Conservation (phyloP, 2,888 invertebrate genomes). For the Pachymerium ferrugineum region DNA sequence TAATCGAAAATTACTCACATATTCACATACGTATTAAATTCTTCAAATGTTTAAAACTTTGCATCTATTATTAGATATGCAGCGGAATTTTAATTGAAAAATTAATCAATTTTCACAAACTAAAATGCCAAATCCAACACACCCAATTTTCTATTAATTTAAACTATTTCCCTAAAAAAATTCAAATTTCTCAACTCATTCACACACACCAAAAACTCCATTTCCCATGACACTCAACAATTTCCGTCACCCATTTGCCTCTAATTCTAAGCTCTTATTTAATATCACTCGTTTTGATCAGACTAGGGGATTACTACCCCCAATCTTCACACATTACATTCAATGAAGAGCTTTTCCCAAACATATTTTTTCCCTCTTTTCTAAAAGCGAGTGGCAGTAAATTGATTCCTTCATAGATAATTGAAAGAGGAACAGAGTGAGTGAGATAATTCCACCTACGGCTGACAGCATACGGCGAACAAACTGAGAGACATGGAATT, state of each 20-base stretch:
- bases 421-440: not conserved
- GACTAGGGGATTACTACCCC: not conserved
- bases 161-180: not conserved
- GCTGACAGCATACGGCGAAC: not conserved
- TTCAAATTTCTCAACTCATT: not conserved
- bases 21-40: not conserved
- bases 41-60: not conserved
- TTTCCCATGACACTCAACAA: not conserved
- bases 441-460: not conserved
- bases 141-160: too few species aligned
- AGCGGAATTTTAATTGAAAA: too few species aligned
- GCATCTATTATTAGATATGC: too few species aligned
- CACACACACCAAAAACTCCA: not conserved
- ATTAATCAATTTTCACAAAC: too few species aligned
- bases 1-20: not conserved
- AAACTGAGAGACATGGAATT: not conserved
- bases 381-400: not conserved
- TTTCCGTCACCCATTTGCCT: not conserved
- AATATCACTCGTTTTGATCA: not conserved
- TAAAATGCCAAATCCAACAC: too few species aligned
- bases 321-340: constrained; percentile 16
- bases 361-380: not conserved
- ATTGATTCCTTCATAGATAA: constrained; percentile 4
- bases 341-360: constrained; percentile 4
- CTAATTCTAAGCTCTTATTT: not conserved